Base-by-base conservation (phyloP, 2,113 vertebrate genomes). In the Rissa tridactyla region DNA sequence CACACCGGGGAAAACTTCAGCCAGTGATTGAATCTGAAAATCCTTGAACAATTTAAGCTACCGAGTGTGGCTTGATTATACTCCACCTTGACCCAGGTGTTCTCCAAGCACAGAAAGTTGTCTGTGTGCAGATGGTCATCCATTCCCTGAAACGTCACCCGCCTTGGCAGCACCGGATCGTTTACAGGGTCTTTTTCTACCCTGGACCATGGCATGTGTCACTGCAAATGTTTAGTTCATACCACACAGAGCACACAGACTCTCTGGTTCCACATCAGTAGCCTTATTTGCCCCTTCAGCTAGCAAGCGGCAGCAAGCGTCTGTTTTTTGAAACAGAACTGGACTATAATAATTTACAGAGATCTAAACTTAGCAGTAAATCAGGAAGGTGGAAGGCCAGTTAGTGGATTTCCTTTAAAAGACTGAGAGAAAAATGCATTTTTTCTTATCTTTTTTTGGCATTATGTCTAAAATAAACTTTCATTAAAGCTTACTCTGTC, bases 401-500 rank as follows among this genome's bases (percentile, higher is more conserved):
- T 36, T 27, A 65, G 58, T 46, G 15, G 11, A 69, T 92, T 92
- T 93, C 34, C 46, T 92, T 88, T 65, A 81, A 88, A 76, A 94
- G n/a, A 57, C 38, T 52, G 9, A 62, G 22, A 60, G 51, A 91
- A 91, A 88, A 84, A 15, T 17, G 12, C 19, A 14, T 64, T 83
- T 80, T 79, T 82, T 16, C 13, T 76, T 92, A 65, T 32, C 19
- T 5, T 73, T 58, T 91, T 90, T 73, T 81, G 92, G 79, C 58
- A 42, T 34, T 61, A 27, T 71, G 51, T 90, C 42, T 62, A 66
- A 92, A 88, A 82, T 60, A 66, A 90, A 44, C 62, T 64, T 86
- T 88, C 71, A 77, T 88, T 92, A 94, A 94, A 88, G 60, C 51
- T 83, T 57, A 58, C 27, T 76, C 49, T 58, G 16, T 51, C 75